Percentiles rank a stretch among this genome's conserved stretches.
Evolutionary conservation across 2,797 vertebrate genomes (phyloP).

Genomic region (Catharus ustulatus): DNA sequence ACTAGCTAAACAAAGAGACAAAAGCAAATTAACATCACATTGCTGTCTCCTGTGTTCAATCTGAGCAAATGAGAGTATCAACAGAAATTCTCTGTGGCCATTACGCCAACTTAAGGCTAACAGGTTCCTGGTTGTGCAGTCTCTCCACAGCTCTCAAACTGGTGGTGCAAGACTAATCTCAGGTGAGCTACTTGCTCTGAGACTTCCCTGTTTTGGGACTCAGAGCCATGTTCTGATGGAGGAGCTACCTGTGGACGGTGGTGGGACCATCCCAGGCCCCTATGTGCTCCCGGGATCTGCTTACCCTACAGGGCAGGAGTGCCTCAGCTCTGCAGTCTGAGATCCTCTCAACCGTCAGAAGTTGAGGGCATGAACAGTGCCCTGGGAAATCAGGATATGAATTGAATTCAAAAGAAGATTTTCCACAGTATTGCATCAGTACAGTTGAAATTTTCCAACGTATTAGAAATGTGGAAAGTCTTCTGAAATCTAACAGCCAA

Average conservation of each 20-base stretch:
- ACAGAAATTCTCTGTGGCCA: background rate
- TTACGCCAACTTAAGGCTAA: background rate
- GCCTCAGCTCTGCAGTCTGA: background rate
- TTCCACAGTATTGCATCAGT: background rate
- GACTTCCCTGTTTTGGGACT: background rate
- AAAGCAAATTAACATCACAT: background rate
- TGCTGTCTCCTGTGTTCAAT: background rate
- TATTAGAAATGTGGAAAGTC: background rate
- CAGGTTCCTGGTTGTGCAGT: background rate
- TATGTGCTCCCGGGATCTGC: background rate
- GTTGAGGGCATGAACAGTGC: background rate
- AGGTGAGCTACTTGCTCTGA: background rate
- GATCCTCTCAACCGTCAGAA: background rate
- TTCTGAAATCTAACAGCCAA: background rate
- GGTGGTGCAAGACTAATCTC: background rate
- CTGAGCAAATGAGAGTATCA: background rate
- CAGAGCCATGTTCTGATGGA: background rate
- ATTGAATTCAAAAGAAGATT: background rate
- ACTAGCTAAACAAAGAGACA: constrained; percentile 23
- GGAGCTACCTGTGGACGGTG: rapidly evolving
- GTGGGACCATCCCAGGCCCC: background rate
- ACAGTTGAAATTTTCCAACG: background rate
- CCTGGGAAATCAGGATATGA: background rate
- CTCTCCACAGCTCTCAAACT: background rate
- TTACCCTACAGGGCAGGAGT: background rate